phyloP scores from a whole-genome alignment of 2,888 invertebrate genomes.

The Polymixis lichenea region DNA sequence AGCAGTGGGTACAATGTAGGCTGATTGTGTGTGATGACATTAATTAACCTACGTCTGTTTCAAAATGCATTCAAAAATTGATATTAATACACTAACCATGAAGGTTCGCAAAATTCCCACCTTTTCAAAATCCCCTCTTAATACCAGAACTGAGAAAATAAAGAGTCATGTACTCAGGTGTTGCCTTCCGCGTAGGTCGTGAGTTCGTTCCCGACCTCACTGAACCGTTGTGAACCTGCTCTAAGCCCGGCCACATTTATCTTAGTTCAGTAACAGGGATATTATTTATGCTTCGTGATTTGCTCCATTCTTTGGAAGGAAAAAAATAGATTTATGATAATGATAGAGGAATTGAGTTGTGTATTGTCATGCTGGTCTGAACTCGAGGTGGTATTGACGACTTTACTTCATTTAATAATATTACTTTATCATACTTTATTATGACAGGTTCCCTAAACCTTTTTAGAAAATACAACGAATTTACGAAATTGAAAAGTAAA shows the following conservation, averaged over 20 bases:
- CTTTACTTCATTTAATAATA: conserved; percentile 10
- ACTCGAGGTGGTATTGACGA: background rate
- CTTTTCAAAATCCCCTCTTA: conserved; percentile 9
- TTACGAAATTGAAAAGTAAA: no score
- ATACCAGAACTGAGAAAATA: conserved; percentile 43
- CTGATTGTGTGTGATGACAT: no score
- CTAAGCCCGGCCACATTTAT: conserved; percentile 52
- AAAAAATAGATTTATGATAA: conserved; percentile 59
- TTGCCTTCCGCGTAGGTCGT: conserved; percentile 61
- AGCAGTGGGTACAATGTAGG: no score
- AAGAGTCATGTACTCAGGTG: conserved; percentile 57
- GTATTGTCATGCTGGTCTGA: conserved; percentile 6
- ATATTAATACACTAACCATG: no score
- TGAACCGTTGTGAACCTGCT: conserved; percentile 61
- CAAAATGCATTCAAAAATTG: no score
- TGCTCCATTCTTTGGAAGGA: conserved; percentile 45
- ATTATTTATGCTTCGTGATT: conserved; percentile 63
- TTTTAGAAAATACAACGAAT: no score
- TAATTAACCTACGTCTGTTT: no score
- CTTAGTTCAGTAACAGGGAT: conserved; percentile 56
- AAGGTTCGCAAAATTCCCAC: background rate
- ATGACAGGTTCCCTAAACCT: no score
- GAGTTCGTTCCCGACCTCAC: conserved; percentile 59
- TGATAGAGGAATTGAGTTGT: conserved; percentile 34
- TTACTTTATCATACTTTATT: no score